These are phyloP conservation scores for Papilio polytes DNA, from an alignment of 1,140 invertebrate genomes.

Conservation along the genomic window DNA sequence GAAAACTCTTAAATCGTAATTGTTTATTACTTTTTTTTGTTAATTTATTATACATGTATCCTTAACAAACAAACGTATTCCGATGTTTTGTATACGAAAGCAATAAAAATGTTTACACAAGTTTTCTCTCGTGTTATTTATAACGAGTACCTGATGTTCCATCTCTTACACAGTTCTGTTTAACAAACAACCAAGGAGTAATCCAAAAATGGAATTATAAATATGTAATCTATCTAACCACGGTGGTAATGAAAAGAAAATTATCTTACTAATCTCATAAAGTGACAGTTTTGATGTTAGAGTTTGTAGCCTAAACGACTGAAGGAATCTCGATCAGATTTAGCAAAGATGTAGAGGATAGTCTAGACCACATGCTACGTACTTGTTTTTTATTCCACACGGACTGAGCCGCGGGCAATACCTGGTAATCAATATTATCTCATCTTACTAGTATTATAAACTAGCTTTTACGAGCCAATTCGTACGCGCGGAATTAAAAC, in stretches of 20 bases:
- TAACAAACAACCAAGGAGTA: not conserved
- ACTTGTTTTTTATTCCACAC: too few relatives aligned
- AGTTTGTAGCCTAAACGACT: too few relatives aligned
- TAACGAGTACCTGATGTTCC: not conserved
- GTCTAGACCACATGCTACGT: too few relatives aligned
- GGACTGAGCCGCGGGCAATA: too few relatives aligned
- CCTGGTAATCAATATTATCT: too few relatives aligned
- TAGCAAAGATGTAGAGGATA: too few relatives aligned
- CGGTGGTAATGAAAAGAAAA: not conserved
- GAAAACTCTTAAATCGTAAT: conserved; percentile 6
- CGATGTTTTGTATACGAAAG: not conserved
- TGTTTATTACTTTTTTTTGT: conserved; percentile 7
- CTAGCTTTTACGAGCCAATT: too few relatives aligned
- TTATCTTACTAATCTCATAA: too few relatives aligned
- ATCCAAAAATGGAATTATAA: conserved; percentile 23
- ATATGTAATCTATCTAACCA: not conserved
- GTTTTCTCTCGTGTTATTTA: conserved; percentile 21
- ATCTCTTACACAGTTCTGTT: conserved; percentile 2
- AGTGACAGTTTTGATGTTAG: too few relatives aligned
- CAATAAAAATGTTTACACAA: conserved; percentile 28
- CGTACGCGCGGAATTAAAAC: too few relatives aligned
- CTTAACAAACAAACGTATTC: not conserved
- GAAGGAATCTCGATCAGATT: too few relatives aligned
- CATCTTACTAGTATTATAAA: too few relatives aligned
- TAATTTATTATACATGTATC: conserved; percentile 1